Conservation (phyloP, 2,113 vertebrate species). For the Paedocypris sp. region DNA sequence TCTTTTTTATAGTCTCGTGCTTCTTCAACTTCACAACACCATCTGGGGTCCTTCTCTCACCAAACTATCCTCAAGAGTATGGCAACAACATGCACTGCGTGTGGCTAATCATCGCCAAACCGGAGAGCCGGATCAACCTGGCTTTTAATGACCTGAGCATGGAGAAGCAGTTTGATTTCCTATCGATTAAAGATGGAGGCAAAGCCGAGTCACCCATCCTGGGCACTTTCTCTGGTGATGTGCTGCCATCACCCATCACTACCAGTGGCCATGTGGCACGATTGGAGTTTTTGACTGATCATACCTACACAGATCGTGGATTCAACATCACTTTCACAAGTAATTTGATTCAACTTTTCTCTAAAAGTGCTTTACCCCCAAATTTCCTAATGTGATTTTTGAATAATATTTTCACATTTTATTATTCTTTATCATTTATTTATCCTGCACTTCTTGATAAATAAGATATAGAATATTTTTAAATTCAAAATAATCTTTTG, state of each 20-base stretch:
- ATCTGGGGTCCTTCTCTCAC: slow-evolving; percentile 83
- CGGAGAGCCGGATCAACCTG: slow-evolving; percentile 91
- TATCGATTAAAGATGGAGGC: slow-evolving; percentile 88
- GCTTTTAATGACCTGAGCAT: slow-evolving; percentile 98
- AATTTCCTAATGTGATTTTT: no score
- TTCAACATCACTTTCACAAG: slow-evolving; percentile 99
- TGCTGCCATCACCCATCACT: slow-evolving; percentile 86
- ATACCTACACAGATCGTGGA: slow-evolving; percentile 92
- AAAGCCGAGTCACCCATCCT: slow-evolving; percentile 86
- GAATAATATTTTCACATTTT: no score
- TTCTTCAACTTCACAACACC: slow-evolving; percentile 99
- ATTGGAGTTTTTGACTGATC: slow-evolving; percentile 94
- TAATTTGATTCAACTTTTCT: no score
- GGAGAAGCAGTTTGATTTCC: slow-evolving; percentile 97
- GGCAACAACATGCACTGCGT: slow-evolving; percentile 96
- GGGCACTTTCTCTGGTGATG: slow-evolving; percentile 88
- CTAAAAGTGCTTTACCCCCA: no score
- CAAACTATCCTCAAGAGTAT: slow-evolving; percentile 95
- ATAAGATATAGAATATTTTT: no score
- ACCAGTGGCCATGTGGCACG: slow-evolving; percentile 88
- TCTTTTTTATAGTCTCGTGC: slow-evolving; percentile 75
- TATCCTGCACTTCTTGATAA: no score
- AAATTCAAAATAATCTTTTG: no score
- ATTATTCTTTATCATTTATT: no score
- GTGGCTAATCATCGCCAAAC: slow-evolving; percentile 90